Percentiles rank a stretch among this genome's conserved stretches.
Conservation (phyloP, 92 coral and sea anemone species). For the Plumapathes pennacea region DNA sequence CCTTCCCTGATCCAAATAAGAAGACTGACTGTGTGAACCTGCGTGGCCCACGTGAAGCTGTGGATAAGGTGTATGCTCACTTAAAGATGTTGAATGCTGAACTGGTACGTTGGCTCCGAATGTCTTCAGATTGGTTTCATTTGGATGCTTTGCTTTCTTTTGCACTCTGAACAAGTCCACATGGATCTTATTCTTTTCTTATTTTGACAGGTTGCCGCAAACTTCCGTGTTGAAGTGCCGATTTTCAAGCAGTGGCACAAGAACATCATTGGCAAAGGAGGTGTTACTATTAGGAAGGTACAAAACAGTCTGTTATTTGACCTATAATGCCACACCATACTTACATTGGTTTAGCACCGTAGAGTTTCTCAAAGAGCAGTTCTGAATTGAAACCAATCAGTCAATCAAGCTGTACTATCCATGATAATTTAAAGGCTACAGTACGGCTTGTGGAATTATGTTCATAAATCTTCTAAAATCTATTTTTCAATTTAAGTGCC, state of each 20-base stretch:
- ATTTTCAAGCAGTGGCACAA: conserved; percentile 98
- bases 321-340: too few species aligned
- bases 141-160: background rate
- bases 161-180: background rate
- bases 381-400: too few species aligned
- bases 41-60: conserved; percentile 92
- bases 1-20: conserved; percentile 90
- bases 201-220: conserved; percentile 71
- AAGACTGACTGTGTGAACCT: conserved; percentile 88
- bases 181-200: background rate
- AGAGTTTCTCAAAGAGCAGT: too few species aligned
- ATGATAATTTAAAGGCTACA: too few species aligned
- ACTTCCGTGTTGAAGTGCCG: conserved; percentile 81
- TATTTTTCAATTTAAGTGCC: too few species aligned
- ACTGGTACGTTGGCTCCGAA: conserved; percentile 49
- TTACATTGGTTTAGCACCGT: too few species aligned
- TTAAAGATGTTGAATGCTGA: conserved; percentile 91
- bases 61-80: conserved; percentile 84
- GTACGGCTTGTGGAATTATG: too few species aligned
- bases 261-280: conserved; percentile 97
- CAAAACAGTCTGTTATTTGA: too few species aligned
- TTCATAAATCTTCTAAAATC: too few species aligned
- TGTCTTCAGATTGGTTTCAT: background rate
- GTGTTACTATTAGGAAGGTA: conserved; percentile 93
- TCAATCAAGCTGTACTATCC: too few species aligned